These are phyloP conservation scores for Phrynosoma blainvillii DNA, from an alignment of 2,113 vertebrate genomes.

Conservation along the genomic window DNA sequence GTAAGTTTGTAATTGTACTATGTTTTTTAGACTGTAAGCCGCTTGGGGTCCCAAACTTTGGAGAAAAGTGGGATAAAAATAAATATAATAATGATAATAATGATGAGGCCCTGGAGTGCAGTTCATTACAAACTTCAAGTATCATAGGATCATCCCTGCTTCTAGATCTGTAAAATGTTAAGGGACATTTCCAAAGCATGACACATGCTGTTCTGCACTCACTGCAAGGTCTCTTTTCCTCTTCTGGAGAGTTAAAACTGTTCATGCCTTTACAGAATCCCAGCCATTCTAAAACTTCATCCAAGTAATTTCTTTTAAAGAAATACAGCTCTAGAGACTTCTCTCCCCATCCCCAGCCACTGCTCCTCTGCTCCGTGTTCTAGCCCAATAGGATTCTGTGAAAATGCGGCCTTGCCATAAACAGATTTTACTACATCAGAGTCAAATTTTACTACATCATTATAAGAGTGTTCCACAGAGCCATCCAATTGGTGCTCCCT, in stretches of 20 bases:
- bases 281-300: not conserved
- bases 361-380: conserved; percentile 22
- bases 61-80: no score
- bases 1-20: no score
- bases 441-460: conserved; percentile 86
- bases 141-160: not conserved
- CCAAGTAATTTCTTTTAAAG: not conserved
- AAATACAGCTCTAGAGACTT: not conserved
- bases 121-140: not conserved
- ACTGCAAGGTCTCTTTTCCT: not conserved
- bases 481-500: conserved; percentile 72
- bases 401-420: conserved; percentile 78
- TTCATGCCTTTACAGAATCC: not conserved
- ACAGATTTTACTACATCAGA: conserved; percentile 87
- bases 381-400: conserved; percentile 68
- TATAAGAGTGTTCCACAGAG: conserved; percentile 75
- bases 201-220: not conserved
- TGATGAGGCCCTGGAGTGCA: no score
- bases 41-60: no score
- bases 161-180: not conserved
- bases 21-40: no score
- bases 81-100: no score
- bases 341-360: not conserved
- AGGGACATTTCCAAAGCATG: not conserved
- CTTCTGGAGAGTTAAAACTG: no score